Percentiles rank a stretch among this genome's conserved stretches.
Evolutionary conservation across 2,888 invertebrate genomes (phyloP).

Genomic region (Rhimphoctona megacephalus): DNA sequence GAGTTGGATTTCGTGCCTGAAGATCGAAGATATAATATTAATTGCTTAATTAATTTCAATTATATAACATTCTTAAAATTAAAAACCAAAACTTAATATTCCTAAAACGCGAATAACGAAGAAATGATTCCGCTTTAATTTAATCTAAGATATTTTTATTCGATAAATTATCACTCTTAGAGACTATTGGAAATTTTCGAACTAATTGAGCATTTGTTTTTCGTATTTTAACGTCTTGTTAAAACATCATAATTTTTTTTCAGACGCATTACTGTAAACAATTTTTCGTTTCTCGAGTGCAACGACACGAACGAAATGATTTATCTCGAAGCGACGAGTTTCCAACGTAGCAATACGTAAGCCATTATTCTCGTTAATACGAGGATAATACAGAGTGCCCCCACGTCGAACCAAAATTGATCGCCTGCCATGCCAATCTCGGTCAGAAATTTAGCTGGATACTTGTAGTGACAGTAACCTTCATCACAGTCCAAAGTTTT

Average conservation of each 20-base stretch:
- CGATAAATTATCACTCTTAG: conserved; percentile 24
- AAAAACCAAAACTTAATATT: neutral
- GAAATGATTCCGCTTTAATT: neutral
- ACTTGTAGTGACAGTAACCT: conserved; percentile 93
- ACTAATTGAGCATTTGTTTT: conserved; percentile 49
- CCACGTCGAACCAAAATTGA: conserved; percentile 93
- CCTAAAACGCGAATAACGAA: neutral
- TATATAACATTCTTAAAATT: neutral
- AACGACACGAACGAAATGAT: neutral
- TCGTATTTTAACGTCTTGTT: too few relatives aligned
- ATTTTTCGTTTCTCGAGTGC: neutral
- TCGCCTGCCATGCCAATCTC: conserved; percentile 93
- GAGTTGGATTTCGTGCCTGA: neutral
- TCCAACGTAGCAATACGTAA: conserved; percentile 92
- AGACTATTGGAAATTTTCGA: conserved; percentile 55
- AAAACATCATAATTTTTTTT: neutral
- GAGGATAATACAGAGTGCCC: conserved; percentile 90
- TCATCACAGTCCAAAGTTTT: conserved; percentile 90
- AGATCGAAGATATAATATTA: neutral
- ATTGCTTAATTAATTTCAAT: neutral
- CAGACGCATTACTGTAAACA: conserved; percentile 14
- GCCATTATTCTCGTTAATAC: conserved; percentile 89
- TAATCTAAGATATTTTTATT: neutral
- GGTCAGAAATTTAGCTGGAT: conserved; percentile 92
- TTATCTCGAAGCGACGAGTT: conserved; percentile 90